Conservation (phyloP, 2,888 invertebrate genomes). For the Masnerella sp. region DNA sequence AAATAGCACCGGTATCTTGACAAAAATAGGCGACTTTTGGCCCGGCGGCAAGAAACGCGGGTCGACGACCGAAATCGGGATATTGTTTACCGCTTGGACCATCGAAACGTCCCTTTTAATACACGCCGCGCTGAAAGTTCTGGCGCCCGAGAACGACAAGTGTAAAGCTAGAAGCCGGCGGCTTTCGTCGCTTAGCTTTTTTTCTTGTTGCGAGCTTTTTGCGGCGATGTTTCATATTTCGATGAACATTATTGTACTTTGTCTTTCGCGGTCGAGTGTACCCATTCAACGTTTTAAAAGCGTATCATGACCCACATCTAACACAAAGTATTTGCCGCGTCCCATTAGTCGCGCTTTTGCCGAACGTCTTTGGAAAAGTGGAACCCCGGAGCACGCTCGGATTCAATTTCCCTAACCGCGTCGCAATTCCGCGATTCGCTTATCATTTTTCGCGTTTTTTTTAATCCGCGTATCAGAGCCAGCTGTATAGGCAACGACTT, state of each 20-base stretch:
- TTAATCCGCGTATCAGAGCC: conserved; percentile 22
- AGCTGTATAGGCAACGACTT: conserved; percentile 28
- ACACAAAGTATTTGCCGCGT: conserved; percentile 52
- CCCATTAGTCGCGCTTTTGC: too few species aligned
- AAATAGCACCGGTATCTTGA: neutral
- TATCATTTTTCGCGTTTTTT: neutral
- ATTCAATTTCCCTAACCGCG: too few species aligned
- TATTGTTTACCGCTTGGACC: conserved; percentile 27
- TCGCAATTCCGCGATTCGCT: neutral
- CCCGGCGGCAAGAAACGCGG: neutral
- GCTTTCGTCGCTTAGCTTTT: conserved; percentile 52
- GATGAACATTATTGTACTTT: conserved; percentile 60
- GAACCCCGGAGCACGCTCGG: too few species aligned
- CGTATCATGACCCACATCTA: conserved; percentile 53
- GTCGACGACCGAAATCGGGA: conserved; percentile 1
- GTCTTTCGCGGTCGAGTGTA: conserved; percentile 55
- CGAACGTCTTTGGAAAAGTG: too few species aligned
- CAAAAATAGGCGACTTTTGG: neutral
- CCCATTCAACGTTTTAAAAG: conserved; percentile 56
- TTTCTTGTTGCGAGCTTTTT: too few species aligned
- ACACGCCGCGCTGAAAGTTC: conserved; percentile 37
- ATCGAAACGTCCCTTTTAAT: conserved; percentile 39
- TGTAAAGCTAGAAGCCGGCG: conserved; percentile 37
- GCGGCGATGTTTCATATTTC: conserved; percentile 56
- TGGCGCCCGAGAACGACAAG: conserved; percentile 45